These are phyloP conservation scores for Enteromius radiatus DNA, from an alignment of 2,797 vertebrate genomes.

Conservation along the genomic window DNA sequence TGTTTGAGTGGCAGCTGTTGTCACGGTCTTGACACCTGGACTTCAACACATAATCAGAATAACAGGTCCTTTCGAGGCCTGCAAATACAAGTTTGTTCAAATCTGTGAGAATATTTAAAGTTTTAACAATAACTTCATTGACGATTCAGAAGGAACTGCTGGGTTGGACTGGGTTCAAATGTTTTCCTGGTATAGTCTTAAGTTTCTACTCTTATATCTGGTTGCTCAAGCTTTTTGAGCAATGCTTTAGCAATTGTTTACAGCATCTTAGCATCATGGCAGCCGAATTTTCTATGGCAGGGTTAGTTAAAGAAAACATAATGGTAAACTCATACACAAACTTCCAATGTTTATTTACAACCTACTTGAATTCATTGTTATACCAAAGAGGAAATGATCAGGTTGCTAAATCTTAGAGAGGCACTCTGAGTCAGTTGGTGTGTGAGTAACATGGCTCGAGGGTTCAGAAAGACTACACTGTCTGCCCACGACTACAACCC, in stretches of 20 bases:
- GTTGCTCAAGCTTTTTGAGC: background rate
- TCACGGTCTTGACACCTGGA: background rate
- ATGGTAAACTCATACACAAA: background rate
- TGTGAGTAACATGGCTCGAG: conserved; percentile 13
- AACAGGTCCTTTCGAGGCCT: background rate
- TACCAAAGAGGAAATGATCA: conserved; percentile 33
- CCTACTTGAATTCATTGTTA: background rate
- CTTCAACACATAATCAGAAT: background rate
- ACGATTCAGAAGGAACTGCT: background rate
- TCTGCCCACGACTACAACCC: conserved; percentile 1
- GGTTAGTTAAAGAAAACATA: background rate
- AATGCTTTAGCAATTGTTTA: background rate
- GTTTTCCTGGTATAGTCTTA: background rate
- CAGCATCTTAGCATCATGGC: background rate
- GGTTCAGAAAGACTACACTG: conserved; percentile 7
- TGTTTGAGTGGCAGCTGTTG: conserved; percentile 14
- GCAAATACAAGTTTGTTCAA: conserved; percentile 24
- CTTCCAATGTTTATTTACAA: background rate
- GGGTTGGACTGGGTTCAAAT: background rate
- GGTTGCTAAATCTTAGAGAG: conserved; percentile 23
- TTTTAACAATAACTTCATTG: background rate
- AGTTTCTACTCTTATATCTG: background rate
- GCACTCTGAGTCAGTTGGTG: conserved; percentile 6
- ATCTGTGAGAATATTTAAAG: background rate
- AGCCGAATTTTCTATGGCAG: background rate